Base-by-base conservation (phyloP, 2,888 invertebrate genomes). In the Unio pictorum region DNA sequence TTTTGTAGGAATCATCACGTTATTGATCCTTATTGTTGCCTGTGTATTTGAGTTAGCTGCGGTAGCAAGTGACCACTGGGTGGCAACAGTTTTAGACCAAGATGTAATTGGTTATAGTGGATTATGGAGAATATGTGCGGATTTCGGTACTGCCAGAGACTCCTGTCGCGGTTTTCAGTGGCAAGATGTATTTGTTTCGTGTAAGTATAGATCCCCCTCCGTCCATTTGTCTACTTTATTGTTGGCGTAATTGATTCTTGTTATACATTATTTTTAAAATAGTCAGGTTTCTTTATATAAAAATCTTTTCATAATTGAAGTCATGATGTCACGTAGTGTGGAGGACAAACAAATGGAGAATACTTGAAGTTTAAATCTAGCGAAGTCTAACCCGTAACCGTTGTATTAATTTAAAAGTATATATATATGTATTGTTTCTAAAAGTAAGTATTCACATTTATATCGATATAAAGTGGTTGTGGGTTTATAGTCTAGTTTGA, bases 141-240 rank as follows among this genome's bases (percentile, higher is more conserved):
- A 81, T 62, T 68, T 77, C 34, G 75, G 69, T 15, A 60, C 64
- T 20, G 67, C 69, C n/a, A 61, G 68, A 30, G 76, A 73, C 58
- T 64, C 72, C 26, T 81, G 81, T 64, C 66, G 73, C 17, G 76
- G 72, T n/a, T 81, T 81, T 63, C 62, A 74, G n/a, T 81, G 81
- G 81, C 76, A 75, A 62, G 81, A 81, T 66, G 69, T 71, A 20
- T 80, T 80, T 61, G 79, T 80, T 58, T 80, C 80, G 23, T 80
- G 81, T 81, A 78, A 75, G 81, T 75, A 20, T 58, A 20, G 4
- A 20, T 17, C 4, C 11, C 20, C 18, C 23, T 15, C 34, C 4
- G 28, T 17, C 26, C 18, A 30, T 18, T 28, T 15, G 5, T n/a
- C 20, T 20, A 15, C 28, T 67, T 23, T 17, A 5, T 20, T 34